Evolutionary conservation across 2,113 vertebrate genomes (phyloP).

Genomic region (Gymnocephalus cernua): DNA sequence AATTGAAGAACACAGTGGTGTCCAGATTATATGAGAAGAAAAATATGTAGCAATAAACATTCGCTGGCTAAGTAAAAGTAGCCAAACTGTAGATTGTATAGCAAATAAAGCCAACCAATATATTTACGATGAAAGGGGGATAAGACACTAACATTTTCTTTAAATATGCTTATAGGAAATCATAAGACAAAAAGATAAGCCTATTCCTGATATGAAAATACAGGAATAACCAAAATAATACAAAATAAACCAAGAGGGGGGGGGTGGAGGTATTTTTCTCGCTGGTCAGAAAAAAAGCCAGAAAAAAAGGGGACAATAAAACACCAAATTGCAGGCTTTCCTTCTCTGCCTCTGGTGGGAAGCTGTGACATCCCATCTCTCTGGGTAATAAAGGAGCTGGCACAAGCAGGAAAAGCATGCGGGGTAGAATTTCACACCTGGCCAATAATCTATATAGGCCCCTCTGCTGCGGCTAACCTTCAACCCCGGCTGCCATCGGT

Average conservation of each 20-base stretch:
- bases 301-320: constrained; percentile 49
- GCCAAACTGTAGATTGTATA: neutral
- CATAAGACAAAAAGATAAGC: neutral
- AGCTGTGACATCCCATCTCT: constrained; percentile 74
- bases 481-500: constrained; percentile 80
- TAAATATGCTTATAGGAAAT: constrained; percentile 44
- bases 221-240: no score
- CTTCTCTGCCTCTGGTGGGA: constrained; percentile 67
- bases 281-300: constrained; percentile 26
- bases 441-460: constrained; percentile 80
- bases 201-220: constrained; percentile 18
- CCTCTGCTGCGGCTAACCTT: constrained; percentile 77
- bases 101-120: constrained; percentile 38
- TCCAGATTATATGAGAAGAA: neutral
- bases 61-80: neutral
- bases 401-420: constrained; percentile 71
- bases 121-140: constrained; percentile 28
- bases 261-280: constrained; percentile 16
- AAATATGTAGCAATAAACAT: neutral
- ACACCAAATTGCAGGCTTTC: constrained; percentile 68
- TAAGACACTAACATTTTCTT: constrained; percentile 32
- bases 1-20: neutral
- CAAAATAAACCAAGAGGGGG: neutral
- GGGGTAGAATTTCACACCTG: constrained; percentile 84
- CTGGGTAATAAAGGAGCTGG: constrained; percentile 77